Conservation (phyloP, 2,113 vertebrate genomes). For the Menura novaehollandiae region DNA sequence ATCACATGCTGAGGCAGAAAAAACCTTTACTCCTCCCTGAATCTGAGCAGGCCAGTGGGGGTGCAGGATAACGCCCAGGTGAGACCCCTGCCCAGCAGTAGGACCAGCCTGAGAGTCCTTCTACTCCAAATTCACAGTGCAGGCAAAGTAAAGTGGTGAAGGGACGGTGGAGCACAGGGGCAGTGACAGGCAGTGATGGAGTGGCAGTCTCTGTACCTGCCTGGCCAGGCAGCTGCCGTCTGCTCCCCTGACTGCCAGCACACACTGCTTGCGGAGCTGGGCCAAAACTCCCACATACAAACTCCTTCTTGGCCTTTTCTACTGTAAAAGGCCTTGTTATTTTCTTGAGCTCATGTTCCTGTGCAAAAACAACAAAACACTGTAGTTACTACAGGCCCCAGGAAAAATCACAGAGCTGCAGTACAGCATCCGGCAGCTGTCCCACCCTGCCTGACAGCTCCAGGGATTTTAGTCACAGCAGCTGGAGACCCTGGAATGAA, state of each 20-base stretch:
- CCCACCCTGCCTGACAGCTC: background rate
- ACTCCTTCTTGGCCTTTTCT: slow-evolving; percentile 26
- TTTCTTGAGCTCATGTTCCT: slow-evolving; percentile 8
- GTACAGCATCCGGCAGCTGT: background rate
- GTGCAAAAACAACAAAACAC: background rate
- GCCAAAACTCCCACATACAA: background rate
- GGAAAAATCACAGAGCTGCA: background rate
- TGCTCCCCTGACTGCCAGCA: background rate
- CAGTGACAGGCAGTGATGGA: background rate
- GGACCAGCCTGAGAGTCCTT: background rate
- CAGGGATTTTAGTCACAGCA: background rate
- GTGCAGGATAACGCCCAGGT: too few species aligned
- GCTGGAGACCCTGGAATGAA: background rate
- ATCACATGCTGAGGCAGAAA: fast-evolving
- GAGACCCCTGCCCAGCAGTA: background rate
- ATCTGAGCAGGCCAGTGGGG: background rate
- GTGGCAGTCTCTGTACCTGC: background rate
- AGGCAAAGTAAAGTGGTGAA: background rate
- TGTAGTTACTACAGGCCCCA: background rate
- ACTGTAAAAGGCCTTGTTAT: background rate
- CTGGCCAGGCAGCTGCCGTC: background rate
- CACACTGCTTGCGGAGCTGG: background rate
- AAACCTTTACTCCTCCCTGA: background rate
- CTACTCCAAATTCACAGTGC: background rate
- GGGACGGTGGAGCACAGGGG: fast-evolving